A percentile compares a stretch with the other conserved stretches of the same genome.
Evolutionary conservation across 2,888 invertebrate genomes (phyloP).

Genomic region (Thecophora atra): DNA sequence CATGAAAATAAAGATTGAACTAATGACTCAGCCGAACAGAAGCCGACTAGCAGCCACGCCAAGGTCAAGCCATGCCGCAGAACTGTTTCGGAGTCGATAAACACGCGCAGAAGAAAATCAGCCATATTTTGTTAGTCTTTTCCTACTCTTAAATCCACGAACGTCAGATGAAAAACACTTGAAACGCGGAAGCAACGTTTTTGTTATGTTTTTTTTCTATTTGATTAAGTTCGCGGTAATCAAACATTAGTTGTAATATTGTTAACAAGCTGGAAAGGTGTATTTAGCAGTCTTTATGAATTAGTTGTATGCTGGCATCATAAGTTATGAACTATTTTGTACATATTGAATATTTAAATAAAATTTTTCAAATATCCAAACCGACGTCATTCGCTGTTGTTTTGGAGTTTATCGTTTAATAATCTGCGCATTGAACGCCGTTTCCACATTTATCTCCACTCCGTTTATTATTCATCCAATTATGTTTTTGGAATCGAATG

Average conservation of each 20-base stretch:
- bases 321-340: conserved; percentile 40
- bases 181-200: not conserved
- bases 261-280: conserved; percentile 3
- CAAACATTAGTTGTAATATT: conserved; percentile 21
- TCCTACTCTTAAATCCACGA: not conserved
- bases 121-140: conserved; percentile 14
- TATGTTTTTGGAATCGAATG: too few relatives aligned
- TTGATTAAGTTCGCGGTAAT: conserved; percentile 3
- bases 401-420: too few relatives aligned
- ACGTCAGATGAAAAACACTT: too few relatives aligned
- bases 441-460: too few relatives aligned
- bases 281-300: conserved; percentile 15
- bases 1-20: conserved; percentile 7
- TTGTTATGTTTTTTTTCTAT: conserved; percentile 1
- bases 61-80: not conserved
- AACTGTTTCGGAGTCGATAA: not conserved
- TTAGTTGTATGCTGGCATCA: conserved; percentile 40
- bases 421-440: too few relatives aligned
- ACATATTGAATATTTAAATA: conserved; percentile 40
- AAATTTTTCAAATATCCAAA: conserved; percentile 34
- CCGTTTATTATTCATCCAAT: too few relatives aligned
- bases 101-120: not conserved
- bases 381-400: not conserved
- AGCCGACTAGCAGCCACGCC: not conserved
- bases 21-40: conserved; percentile 13